Base-by-base conservation (phyloP, 2,888 invertebrate genomes). In the Epistrophe eligans region DNA sequence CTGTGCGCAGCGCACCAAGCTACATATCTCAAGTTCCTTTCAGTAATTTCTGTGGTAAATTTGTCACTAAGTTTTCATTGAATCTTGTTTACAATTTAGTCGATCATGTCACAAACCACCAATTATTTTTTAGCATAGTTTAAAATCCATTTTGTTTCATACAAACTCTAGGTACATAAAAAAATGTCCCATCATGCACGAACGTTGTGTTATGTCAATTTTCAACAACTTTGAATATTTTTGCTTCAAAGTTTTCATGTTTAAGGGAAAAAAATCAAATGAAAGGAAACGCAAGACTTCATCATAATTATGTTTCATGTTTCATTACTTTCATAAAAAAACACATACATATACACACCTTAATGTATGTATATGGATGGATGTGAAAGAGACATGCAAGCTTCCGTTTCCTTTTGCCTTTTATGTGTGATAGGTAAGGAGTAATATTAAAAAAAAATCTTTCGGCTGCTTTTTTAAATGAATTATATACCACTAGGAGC, bases 261-360 rank as follows among this genome's bases (percentile, higher is more conserved):
- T 70, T 17, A 28, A 32, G 8, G 13, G 48, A 2, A 9, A 64
- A 28, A 32, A 32, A 32, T 4, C n/a, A 58, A 58, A 55, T 0
- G n/a, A 55, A 58, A 38, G 11, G 38, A 35, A 58, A 58, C 35
- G 17, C 58, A 43, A 28, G 40, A 70, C 50, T 73, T 70, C 67
- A 64, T 43, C 43, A 66, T 79, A 84, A 79, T 84, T 80, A 84
- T 80, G 80, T 84, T 80, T 71, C 76, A 80, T 76, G 74, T 84
- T 84, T 80, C 76, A 84, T 76, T 84, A 80, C 76, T 76, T 82
- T 77, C 48, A 82, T n/a, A 82, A 82, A 70, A 35, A 58, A 73
- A 62, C 73, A 76, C 62, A 62, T 66, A 74, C 62, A 60, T 8
- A 40, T 6, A n/a, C n/a, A n/a, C n/a, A n/a, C n/a, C n/a, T n/a